Evolutionary conservation across 2,797 vertebrate species (phyloP).

Genomic region (Atherinosoma microstoma): DNA sequence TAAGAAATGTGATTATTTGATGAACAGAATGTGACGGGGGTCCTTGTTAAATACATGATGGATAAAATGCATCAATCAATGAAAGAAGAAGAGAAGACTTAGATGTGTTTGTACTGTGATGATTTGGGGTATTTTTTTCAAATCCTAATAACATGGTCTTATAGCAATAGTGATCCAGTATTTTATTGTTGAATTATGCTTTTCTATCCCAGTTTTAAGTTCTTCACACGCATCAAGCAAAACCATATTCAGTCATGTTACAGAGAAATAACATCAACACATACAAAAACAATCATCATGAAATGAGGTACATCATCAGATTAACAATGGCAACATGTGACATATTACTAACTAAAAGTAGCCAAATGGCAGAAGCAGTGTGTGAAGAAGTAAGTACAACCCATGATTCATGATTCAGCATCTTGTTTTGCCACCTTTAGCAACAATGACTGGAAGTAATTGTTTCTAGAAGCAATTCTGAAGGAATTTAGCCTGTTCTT

Average conservation of each 20-base stretch:
- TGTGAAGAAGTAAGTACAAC: background rate
- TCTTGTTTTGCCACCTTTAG: background rate
- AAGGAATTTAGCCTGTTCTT: background rate
- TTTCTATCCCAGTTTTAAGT: slow-evolving; percentile 39
- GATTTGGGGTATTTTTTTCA: slow-evolving; percentile 46
- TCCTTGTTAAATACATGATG: slow-evolving; percentile 34
- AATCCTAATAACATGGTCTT: slow-evolving; percentile 39
- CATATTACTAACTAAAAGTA: background rate
- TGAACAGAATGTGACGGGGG: slow-evolving; percentile 49
- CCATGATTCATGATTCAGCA: too few species aligned
- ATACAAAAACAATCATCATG: background rate
- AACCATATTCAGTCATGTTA: slow-evolving; percentile 1
- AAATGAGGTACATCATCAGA: background rate
- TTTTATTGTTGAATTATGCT: slow-evolving; percentile 57
- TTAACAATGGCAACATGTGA: background rate
- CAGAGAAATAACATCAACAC: background rate
- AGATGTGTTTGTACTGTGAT: slow-evolving; percentile 29
- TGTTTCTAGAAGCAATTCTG: background rate
- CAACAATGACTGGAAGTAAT: too few species aligned
- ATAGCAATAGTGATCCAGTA: slow-evolving; percentile 59
- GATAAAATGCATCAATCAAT: slow-evolving; percentile 12
- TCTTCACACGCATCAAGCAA: slow-evolving; percentile 29
- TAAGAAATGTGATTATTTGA: slow-evolving; percentile 45
- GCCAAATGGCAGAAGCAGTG: background rate
- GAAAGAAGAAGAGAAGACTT: slow-evolving; percentile 8